These are phyloP conservation scores for Luperina nickerlii DNA, from an alignment of 2,888 invertebrate genomes.

Conservation along the genomic window DNA sequence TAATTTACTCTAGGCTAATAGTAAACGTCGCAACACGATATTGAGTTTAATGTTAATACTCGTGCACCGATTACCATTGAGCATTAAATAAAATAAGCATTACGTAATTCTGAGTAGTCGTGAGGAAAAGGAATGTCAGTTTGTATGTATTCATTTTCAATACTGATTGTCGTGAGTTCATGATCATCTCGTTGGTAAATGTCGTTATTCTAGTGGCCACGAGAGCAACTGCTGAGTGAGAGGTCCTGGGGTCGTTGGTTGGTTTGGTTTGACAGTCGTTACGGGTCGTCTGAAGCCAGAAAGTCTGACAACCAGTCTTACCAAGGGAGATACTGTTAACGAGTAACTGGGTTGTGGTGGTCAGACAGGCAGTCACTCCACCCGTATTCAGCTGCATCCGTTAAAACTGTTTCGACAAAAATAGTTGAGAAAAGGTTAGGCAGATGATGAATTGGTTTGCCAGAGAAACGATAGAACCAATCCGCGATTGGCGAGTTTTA, in stretches of 20 bases:
- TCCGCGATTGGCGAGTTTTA: no score
- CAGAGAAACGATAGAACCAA: no score
- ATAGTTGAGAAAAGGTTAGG: no score
- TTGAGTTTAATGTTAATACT: conserved; percentile 37
- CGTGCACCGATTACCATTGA: conserved; percentile 28
- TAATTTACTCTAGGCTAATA: conserved; percentile 36
- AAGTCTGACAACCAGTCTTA: no score
- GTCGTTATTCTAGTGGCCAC: neutral
- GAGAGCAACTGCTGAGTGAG: no score
- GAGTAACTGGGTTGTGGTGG: no score
- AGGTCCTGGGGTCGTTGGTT: neutral
- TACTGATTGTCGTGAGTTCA: neutral
- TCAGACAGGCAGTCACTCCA: no score
- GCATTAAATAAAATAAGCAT: conserved; percentile 28
- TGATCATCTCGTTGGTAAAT: neutral
- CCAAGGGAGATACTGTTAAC: no score
- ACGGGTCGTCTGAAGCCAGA: no score
- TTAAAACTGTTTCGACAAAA: no score
- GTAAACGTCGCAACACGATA: conserved; percentile 32
- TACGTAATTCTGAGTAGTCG: conserved; percentile 33
- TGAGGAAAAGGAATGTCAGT: conserved; percentile 7
- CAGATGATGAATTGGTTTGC: neutral
- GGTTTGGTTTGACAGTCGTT: no score
- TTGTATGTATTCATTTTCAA: conserved; percentile 4
- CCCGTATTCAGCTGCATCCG: no score